Base-by-base conservation (phyloP, 2,113 vertebrate species). In the Sturnus vulgaris region DNA sequence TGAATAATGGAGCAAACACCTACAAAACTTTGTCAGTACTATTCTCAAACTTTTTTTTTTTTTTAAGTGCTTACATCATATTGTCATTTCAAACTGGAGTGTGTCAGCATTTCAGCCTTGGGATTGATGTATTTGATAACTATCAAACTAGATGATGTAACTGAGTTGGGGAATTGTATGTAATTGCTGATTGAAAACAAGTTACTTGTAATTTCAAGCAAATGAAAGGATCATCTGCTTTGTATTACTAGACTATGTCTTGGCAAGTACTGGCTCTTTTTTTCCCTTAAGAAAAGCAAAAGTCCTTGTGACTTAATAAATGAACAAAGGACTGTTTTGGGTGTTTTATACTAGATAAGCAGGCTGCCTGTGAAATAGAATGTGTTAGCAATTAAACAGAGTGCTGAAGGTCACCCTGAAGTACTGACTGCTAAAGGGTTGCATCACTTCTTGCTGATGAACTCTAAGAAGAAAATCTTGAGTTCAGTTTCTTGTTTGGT, bases 91-190 rank as follows among this genome's bases (percentile, higher is more conserved):
- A 50, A 83, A 88, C 64, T 20, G 24, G 85, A 60, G 21, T 39
- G 53, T 79, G 92, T 94, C 92, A 96, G 81, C 80, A 53, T 83
- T 86, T 90, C 88, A 86, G 83, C 88, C 83, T 77, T 71, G 56
- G 7, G 3, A 66, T 61, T 86, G 95, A 61, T 0, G 4, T 60
- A 13, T 59, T 90, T 83, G 94, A 28, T 80, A 94, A 92, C 79
- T 63, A 39, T 46, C 76, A 59, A 71, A 81, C 71, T 4, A 70
- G 88, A 71, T 97, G 94, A 95, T 93, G 94, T 96, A 95, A 96
- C 63, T 10, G 53, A 70, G 56, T 83, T 92, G 71, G 88, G 31
- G 68, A 73, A 64, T 90, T 93, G 79, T 95, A 16, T 88, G 60
- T 37, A 68, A 25, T 69, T 77, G 37, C 57, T 80, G 65, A 76